Conservation (phyloP, 2,797 vertebrate species). For the Mionectes olivaceus region DNA sequence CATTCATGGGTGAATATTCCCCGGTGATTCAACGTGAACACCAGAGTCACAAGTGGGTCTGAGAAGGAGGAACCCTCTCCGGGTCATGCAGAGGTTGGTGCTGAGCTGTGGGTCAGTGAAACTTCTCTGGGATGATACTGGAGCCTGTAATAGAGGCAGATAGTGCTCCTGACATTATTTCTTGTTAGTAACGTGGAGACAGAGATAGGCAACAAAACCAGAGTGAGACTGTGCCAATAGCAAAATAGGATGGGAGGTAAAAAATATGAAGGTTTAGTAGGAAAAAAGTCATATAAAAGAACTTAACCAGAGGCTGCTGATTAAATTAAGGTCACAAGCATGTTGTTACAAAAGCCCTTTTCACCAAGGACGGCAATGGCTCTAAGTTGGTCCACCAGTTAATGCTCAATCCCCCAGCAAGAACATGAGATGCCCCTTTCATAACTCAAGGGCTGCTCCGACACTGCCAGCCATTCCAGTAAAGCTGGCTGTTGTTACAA, state of each 20-base stretch:
- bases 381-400: not conserved
- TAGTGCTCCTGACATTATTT: not conserved
- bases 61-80: not conserved
- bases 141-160: not conserved
- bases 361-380: not conserved
- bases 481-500: not conserved
- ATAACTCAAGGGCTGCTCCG: not conserved
- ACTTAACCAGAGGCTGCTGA: not conserved
- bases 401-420: not conserved
- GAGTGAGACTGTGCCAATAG: not conserved
- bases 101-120: not conserved
- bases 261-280: not conserved
- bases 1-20: not conserved
- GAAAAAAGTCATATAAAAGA: not conserved
- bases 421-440: not conserved
- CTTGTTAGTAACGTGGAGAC: not conserved
- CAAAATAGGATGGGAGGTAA: not conserved
- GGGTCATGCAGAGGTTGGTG: not conserved
- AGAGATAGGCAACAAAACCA: not conserved
- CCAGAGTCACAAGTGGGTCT: not conserved
- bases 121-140: not conserved
- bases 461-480: not conserved
- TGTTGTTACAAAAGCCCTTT: not conserved
- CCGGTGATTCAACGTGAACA: rapidly evolving
- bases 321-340: not conserved